Base-by-base conservation (phyloP, 2,113 vertebrate genomes). In the Embiotoca jacksoni region DNA sequence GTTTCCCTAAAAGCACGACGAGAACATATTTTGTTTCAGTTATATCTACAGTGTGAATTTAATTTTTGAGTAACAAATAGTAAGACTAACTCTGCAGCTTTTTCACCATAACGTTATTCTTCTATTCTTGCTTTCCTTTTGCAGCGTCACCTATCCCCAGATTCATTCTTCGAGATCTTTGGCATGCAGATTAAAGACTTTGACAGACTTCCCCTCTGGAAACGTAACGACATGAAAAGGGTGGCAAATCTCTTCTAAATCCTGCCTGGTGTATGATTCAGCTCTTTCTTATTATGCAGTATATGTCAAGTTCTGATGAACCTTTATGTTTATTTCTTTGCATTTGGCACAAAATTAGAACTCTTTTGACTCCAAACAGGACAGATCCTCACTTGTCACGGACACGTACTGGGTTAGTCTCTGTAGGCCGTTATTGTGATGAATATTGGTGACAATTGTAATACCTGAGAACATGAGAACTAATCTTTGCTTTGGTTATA, bases 161-260 rank as follows among this genome's bases (percentile, higher is more conserved):
- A 96, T 72, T 92, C 95, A 70, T 99, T 99, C 86, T 94, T 94
- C 85, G 94, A 97, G 6, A 92, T 99, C 89, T 99, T 99, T 85
- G 96, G 95, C 63, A 98, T 99, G 97, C 93, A 94, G 7, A 96
- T 97, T 76, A 95, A 97, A 89, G 96, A 98, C 82, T 99, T 99
- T 84, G 94, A 97, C 94, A 94, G 91, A 87, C 96, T 99, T 92
- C 98, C 98, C 73, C 96, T 99, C 37, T 99, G 98, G 98, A 98
- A 97, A 93, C 96, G 97, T 72, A 99, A 99, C 5, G 95, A 97
- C 88, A 96, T 99, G 95, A 99, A 99, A 94, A 99, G 96, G 91
- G 97, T 92, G 83, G 97, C 95, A 31, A 95, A 94, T 87, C 97
- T 99, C 88, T 99, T 99, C 94, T 99, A 89, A 95, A 70, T 37